phyloP scores from a whole-genome alignment of 1,140 invertebrate genomes.

The Diabrotica virgifera region DNA sequence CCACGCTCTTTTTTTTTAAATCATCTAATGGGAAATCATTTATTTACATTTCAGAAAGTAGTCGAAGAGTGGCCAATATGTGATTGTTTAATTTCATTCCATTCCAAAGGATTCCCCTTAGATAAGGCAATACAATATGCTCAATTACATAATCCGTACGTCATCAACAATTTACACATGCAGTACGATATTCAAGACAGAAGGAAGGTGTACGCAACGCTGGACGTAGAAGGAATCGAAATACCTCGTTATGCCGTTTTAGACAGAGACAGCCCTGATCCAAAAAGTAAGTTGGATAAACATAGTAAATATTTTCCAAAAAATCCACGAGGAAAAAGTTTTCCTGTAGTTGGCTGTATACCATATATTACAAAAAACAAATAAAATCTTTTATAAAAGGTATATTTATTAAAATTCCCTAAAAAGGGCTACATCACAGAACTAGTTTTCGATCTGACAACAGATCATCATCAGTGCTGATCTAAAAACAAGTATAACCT shows the following conservation, averaged over 20 bases:
- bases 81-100: slow-evolving; percentile 98
- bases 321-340: too few species aligned
- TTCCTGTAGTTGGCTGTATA: too few species aligned
- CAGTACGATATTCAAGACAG: slow-evolving; percentile 97
- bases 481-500: too few species aligned
- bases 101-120: slow-evolving; percentile 96
- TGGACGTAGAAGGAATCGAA: slow-evolving; percentile 93
- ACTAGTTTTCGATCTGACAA: too few species aligned
- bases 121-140: slow-evolving; percentile 98
- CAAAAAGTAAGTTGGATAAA: slow-evolving; percentile 67
- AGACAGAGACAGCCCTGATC: slow-evolving; percentile 88
- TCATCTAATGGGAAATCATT: too few species aligned
- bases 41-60: slow-evolving; percentile 65
- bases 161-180: slow-evolving; percentile 98
- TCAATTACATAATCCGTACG: slow-evolving; percentile 89
- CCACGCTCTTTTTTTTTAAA: too few species aligned
- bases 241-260: slow-evolving; percentile 97
- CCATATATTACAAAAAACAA: too few species aligned
- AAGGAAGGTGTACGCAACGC: slow-evolving; percentile 90
- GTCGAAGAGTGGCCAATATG: slow-evolving; percentile 98
- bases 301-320: not conserved
- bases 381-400: too few species aligned
- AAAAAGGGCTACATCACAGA: too few species aligned
- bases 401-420: too few species aligned
- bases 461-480: too few species aligned